Evolutionary conservation across 2,888 invertebrate species (phyloP), one percentile per base, ranked within the genome.

Genomic region (Drosophila subsilvestris): DNA sequence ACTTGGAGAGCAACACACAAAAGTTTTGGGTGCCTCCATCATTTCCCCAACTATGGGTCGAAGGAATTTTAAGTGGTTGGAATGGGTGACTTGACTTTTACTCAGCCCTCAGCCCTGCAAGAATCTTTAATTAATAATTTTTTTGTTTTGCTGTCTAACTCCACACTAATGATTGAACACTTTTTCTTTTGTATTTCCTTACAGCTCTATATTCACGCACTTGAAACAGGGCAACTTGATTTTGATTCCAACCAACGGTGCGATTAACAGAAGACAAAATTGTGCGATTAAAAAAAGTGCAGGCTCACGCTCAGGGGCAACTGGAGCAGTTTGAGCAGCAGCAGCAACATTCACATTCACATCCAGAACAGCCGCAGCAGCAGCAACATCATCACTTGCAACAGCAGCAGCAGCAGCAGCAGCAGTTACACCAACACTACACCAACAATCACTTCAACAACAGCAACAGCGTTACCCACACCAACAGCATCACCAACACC

Each of bases 271-370:
- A 83, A 80, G 79, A 75, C 84, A 85, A 85, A 79, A 85, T 85
- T 88, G 84, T 85, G 83, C 84, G 84, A 4, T 51, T 85, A 87
- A 85, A 85, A 85, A 88, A 83, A 73, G 88, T 87, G 66, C 88
- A 84, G 62, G 88, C 86, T 87, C 88, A 84, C 83, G 86, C 84
- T 84, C 88, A 83, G 78, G 84, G 88, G 83, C 88, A 84, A 75
- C 88, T 85, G 68, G 83, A 85, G 83, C 83, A 87, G 86, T 86
- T 87, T 63, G 88, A 86, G 84, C 88, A 29, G 1, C 22, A 29
- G 12, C 48, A 25, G 2, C 27, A 27, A 27, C 27, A 37, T 14
- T 6, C 32, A 12, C 32, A 37, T 37, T 6, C 32, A 37, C 32
- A 14, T n/a, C 14, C 37, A 37, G 59, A 60, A 7, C 53, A 59